phyloP scores from a whole-genome alignment of 2,113 vertebrate genomes.

The Trematomus loennbergii region DNA sequence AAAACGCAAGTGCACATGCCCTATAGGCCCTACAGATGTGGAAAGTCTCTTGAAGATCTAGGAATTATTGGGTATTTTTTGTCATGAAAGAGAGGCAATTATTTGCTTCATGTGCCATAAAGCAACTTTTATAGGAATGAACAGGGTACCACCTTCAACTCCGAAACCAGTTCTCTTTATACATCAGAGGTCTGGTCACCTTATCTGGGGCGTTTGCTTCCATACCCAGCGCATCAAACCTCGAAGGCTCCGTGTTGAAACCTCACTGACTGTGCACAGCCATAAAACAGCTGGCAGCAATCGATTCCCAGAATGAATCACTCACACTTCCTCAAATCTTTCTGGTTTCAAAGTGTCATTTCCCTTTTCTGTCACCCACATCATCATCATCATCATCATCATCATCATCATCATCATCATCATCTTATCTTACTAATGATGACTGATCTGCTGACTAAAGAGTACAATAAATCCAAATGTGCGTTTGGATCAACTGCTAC shows the following conservation, averaged over 20 bases:
- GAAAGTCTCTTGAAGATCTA: too few relatives aligned
- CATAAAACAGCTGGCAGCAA: conserved; percentile 47
- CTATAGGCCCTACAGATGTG: too few relatives aligned
- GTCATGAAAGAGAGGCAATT: too few relatives aligned
- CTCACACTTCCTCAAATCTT: conserved; percentile 62
- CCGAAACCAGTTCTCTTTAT: too few relatives aligned
- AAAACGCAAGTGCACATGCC: too few relatives aligned
- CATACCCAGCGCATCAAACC: not conserved
- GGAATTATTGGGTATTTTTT: too few relatives aligned
- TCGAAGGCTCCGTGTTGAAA: conserved; percentile 18
- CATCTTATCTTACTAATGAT: conserved; percentile 6
- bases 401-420: not conserved
- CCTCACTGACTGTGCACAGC: not conserved
- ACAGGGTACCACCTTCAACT: too few relatives aligned
- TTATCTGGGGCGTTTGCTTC: too few relatives aligned
- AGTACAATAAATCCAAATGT: not conserved
- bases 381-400: too few relatives aligned
- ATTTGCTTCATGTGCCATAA: too few relatives aligned
- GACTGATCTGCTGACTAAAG: conserved; percentile 21
- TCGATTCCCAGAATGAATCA: conserved; percentile 44
- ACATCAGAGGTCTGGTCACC: too few relatives aligned
- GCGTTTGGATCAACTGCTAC: not conserved
- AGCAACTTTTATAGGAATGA: too few relatives aligned
- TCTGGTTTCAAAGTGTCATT: conserved; percentile 41
- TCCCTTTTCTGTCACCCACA: conserved; percentile 56